These are phyloP conservation scores for Ethmia dodecea DNA, from an alignment of 2,888 invertebrate species.

Conservation along the genomic window DNA sequence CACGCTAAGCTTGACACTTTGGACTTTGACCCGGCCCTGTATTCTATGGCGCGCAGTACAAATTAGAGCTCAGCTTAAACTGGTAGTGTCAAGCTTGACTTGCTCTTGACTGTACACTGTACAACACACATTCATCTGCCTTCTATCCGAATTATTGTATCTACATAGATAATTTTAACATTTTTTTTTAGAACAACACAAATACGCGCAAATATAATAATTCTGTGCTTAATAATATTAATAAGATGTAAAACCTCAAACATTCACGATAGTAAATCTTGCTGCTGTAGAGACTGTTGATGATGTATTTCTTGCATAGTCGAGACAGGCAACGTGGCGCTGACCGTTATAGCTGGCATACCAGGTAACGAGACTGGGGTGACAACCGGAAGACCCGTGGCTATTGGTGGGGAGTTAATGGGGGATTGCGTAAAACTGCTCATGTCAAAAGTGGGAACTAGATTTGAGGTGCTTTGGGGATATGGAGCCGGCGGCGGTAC, in stretches of 20 bases:
- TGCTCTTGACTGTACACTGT: no score
- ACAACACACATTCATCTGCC: slow-evolving; percentile 27
- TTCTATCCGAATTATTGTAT: slow-evolving; percentile 21
- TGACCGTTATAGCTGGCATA: slow-evolving; percentile 89
- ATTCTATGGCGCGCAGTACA: no score
- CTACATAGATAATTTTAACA: slow-evolving; percentile 28
- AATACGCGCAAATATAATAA: slow-evolving; percentile 31
- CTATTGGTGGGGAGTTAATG: slow-evolving; percentile 49
- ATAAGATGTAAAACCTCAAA: slow-evolving; percentile 13
- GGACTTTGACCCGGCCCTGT: no score
- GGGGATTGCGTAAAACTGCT: slow-evolving; percentile 51
- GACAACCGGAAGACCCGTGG: slow-evolving; percentile 69
- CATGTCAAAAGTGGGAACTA: slow-evolving; percentile 68
- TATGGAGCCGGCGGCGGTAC: slow-evolving; percentile 26
- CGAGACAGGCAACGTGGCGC: slow-evolving; percentile 81
- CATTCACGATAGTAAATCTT: slow-evolving; percentile 62
- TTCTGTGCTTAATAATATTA: slow-evolving; percentile 34
- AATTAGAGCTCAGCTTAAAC: no score
- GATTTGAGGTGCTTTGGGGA: slow-evolving; percentile 33
- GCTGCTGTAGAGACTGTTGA: slow-evolving; percentile 59
- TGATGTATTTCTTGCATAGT: slow-evolving; percentile 76
- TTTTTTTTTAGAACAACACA: slow-evolving; percentile 34
- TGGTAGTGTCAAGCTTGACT: no score
- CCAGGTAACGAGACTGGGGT: slow-evolving; percentile 86
- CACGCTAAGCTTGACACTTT: no score